These are phyloP conservation scores for Lutjanus argentimaculatus DNA, from an alignment of 2,797 vertebrate genomes.

Conservation along the genomic window DNA sequence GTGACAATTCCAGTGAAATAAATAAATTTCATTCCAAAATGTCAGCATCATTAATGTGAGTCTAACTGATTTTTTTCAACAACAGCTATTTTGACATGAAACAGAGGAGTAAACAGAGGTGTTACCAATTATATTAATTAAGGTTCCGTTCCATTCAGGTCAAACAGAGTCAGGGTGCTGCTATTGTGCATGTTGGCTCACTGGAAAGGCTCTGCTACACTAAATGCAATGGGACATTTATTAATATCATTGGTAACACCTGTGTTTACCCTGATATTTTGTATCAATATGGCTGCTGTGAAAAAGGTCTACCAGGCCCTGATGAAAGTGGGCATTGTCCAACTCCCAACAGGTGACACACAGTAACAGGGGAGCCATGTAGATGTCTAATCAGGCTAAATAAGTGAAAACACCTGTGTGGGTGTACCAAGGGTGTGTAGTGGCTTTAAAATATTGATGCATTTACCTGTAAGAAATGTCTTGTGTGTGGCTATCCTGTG, in stretches of 20 bases:
- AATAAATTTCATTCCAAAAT: neutral
- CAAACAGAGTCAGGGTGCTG: too few relatives aligned
- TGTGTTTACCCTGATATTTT: too few relatives aligned
- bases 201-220: too few relatives aligned
- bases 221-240: too few relatives aligned
- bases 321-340: neutral
- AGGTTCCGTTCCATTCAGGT: too few relatives aligned
- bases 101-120: too few relatives aligned
- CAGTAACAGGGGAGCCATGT: neutral
- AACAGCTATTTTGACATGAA: too few relatives aligned
- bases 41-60: neutral
- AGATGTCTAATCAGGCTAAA: neutral
- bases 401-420: neutral
- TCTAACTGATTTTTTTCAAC: neutral
- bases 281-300: too few relatives aligned
- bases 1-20: neutral
- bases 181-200: too few relatives aligned
- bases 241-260: too few relatives aligned
- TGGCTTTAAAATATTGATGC: neutral
- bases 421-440: neutral
- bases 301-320: neutral
- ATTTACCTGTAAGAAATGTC: neutral
- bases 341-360: neutral
- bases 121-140: too few relatives aligned
- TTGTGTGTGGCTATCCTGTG: neutral